Evolutionary conservation across 1,140 invertebrate genomes (phyloP).

Genomic region (Drosophila paulistorum): DNA sequence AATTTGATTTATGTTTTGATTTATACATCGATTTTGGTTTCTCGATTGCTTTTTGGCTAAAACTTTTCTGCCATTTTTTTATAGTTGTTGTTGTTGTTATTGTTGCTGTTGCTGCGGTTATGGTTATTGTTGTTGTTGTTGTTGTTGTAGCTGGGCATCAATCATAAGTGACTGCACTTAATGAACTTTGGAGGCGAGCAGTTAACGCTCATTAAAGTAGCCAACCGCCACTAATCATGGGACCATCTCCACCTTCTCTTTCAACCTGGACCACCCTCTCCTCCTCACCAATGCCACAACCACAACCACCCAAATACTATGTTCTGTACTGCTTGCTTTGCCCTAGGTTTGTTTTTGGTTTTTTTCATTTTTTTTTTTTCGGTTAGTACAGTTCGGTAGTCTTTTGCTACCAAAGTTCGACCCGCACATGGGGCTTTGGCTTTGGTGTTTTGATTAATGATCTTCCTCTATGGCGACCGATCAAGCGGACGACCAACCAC

Average conservation of each 20-base stretch:
- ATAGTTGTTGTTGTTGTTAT: neutral
- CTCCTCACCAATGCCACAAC: neutral
- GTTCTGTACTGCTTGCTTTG: slow-evolving; percentile 1
- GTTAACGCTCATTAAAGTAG: slow-evolving; percentile 81
- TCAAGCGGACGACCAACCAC: neutral
- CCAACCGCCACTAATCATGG: slow-evolving; percentile 75
- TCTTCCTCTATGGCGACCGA: slow-evolving; percentile 26
- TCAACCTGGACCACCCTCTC: neutral
- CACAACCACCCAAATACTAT: too few species aligned
- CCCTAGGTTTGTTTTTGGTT: neutral
- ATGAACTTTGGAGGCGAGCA: slow-evolving; percentile 76
- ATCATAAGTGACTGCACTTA: slow-evolving; percentile 71
- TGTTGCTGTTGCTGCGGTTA: slow-evolving; percentile 1
- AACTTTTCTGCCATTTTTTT: slow-evolving; percentile 13
- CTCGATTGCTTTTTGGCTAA: slow-evolving; percentile 28
- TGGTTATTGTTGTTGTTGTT: slow-evolving; percentile 54
- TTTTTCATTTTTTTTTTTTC: slow-evolving; percentile 20
- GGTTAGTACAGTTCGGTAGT: slow-evolving; percentile 78
- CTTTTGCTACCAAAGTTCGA: slow-evolving; percentile 66
- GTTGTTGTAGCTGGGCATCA: slow-evolving; percentile 65
- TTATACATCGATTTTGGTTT: slow-evolving; percentile 41
- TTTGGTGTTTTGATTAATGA: slow-evolving; percentile 79
- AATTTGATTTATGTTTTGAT: slow-evolving; percentile 63
- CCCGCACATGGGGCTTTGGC: slow-evolving; percentile 48
- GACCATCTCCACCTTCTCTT: slow-evolving; percentile 28